Evolutionary conservation across 2,888 invertebrate species (phyloP).

Genomic region (Onchidella celtica): DNA sequence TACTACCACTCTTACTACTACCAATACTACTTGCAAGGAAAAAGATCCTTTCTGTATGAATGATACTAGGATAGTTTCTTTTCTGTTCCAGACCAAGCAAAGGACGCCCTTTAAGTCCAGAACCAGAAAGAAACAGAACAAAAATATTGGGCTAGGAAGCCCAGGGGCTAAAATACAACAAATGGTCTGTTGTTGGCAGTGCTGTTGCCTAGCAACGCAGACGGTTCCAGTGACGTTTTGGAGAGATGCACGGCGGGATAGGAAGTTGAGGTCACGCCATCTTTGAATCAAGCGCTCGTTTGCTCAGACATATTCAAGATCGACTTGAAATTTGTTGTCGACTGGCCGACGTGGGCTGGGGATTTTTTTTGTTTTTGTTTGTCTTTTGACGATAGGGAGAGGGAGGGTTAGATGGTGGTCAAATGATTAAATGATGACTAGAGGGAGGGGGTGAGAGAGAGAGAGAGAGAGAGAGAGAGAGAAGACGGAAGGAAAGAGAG

Average conservation of each 20-base stretch:
- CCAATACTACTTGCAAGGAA: too few species aligned
- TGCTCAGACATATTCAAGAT: slow-evolving; percentile 25
- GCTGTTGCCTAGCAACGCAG: slow-evolving; percentile 35
- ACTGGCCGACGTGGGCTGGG: too few species aligned
- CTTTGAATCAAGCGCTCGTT: slow-evolving; percentile 30
- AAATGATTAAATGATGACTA: not conserved
- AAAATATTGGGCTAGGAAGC: not conserved
- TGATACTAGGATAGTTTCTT: too few species aligned
- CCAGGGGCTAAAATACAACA: slow-evolving; percentile 34
- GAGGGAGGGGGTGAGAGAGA: not conserved
- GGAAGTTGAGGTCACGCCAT: slow-evolving; percentile 32
- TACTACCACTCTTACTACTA: too few species aligned
- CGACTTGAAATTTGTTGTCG: not conserved
- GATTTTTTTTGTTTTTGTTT: too few species aligned
- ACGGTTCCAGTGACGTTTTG: slow-evolving; percentile 11
- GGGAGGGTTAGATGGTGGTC: not conserved
- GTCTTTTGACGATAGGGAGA: not conserved
- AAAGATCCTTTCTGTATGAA: too few species aligned
- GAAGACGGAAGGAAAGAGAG: not conserved
- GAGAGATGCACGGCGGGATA: slow-evolving; percentile 28
- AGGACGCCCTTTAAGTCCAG: too few species aligned
- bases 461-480: not conserved
- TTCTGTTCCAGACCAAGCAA: too few species aligned
- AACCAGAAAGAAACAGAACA: too few species aligned
- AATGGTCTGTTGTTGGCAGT: slow-evolving; percentile 32